These are phyloP conservation scores for Amblyjoppa fuscipennis DNA, from an alignment of 2,888 invertebrate genomes.

Conservation along the genomic window DNA sequence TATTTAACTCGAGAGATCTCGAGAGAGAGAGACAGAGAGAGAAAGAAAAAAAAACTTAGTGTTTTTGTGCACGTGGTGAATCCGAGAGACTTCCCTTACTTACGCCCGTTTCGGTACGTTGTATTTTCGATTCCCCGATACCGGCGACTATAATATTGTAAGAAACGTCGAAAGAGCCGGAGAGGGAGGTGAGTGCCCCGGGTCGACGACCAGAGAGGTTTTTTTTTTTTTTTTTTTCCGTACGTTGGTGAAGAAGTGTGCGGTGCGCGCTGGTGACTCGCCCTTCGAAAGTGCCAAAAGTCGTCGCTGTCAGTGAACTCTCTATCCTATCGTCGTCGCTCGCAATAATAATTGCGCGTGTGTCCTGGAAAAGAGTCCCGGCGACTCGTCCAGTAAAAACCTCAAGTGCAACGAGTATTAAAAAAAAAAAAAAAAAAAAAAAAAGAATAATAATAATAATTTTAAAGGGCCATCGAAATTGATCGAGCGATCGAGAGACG, in stretches of 20 bases:
- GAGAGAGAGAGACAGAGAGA: not conserved
- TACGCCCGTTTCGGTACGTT: constrained; percentile 27
- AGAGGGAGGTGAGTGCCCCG: constrained; percentile 36
- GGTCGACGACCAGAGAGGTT: constrained; percentile 51
- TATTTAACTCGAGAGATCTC: not conserved
- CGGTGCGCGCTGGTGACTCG: constrained; percentile 41
- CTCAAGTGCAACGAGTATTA: constrained; percentile 4
- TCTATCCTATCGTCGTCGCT: constrained; percentile 3
- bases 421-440: not conserved
- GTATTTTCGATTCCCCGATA: constrained; percentile 46
- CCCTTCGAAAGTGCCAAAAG: constrained; percentile 52
- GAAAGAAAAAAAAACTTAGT: constrained; percentile 43
- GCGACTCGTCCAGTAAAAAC: constrained; percentile 25
- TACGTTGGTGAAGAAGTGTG: constrained; percentile 42
- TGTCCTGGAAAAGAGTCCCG: constrained; percentile 26
- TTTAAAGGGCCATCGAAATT: not conserved
- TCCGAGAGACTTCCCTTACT: constrained; percentile 37
- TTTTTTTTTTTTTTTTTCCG: constrained; percentile 35
- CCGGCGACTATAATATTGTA: constrained; percentile 52
- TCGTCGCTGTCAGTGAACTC: constrained; percentile 50
- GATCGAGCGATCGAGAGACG: constrained; percentile 6
- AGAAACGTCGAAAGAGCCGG: constrained; percentile 20
- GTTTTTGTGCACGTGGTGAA: constrained; percentile 69
- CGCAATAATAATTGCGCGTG: not conserved
- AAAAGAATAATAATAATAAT: too few species aligned